These are phyloP conservation scores for Halichoeres trimaculatus DNA, from an alignment of 2,113 vertebrate genomes.

Conservation along the genomic window DNA sequence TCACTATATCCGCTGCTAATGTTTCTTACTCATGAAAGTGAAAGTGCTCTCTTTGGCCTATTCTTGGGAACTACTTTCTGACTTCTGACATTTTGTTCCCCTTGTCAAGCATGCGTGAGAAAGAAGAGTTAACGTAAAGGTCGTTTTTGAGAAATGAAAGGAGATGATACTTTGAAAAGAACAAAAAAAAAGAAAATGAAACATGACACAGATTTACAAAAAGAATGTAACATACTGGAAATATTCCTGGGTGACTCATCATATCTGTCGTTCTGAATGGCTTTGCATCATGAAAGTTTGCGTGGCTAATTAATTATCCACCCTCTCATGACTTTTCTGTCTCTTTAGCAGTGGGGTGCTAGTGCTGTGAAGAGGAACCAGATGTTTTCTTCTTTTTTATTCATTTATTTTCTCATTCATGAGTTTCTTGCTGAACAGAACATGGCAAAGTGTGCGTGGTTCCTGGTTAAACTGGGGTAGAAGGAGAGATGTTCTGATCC, in stretches of 20 bases:
- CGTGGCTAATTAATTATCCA: conserved; percentile 55
- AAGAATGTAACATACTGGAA: background rate
- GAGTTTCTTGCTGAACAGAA: conserved; percentile 35
- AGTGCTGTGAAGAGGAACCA: conserved; percentile 53
- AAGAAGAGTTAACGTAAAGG: conserved; percentile 37
- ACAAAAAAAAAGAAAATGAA: conserved; percentile 23
- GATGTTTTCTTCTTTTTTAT: conserved; percentile 53
- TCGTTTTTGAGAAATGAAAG: conserved; percentile 32
- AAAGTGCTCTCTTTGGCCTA: conserved; percentile 9
- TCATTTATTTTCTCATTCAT: conserved; percentile 18
- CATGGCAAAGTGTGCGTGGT: conserved; percentile 8
- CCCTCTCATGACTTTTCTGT: conserved; percentile 34
- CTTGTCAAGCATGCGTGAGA: conserved; percentile 28
- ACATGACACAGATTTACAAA: conserved; percentile 5
- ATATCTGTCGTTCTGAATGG: conserved; percentile 33
- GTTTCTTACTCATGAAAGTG: conserved; percentile 38
- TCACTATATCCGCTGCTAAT: conserved; percentile 8
- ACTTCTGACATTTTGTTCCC: conserved; percentile 52
- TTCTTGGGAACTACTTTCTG: conserved; percentile 23
- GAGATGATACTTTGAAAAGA: background rate
- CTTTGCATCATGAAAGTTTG: conserved; percentile 32
- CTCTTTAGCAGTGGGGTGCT: conserved; percentile 32
- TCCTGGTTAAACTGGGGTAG: background rate
- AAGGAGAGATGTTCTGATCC: too few relatives aligned
- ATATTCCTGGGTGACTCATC: conserved; percentile 49